Percentiles rank a stretch among this genome's conserved stretches.
Evolutionary conservation across 2,113 vertebrate genomes (phyloP).

Genomic region (Ursus arctos): DNA sequence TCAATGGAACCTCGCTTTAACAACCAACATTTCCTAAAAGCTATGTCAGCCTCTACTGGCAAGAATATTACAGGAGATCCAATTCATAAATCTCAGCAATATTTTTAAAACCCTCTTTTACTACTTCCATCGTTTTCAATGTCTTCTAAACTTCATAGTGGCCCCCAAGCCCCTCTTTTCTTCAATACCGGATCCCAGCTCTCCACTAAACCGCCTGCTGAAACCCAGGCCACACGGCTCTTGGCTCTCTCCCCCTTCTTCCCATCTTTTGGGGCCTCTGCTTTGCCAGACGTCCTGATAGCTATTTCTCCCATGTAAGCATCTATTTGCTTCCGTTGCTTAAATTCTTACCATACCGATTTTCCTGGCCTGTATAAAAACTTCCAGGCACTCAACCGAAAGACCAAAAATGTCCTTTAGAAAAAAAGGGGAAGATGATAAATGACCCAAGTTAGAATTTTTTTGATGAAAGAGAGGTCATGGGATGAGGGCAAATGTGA

Average conservation of each 20-base stretch:
- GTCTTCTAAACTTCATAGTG: background rate
- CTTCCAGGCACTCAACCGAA: background rate
- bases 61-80: background rate
- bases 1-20: background rate
- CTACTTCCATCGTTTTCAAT: background rate
- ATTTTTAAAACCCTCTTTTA: constrained; percentile 45
- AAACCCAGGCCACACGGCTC: background rate
- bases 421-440: background rate
- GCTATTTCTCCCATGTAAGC: background rate
- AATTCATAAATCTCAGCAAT: background rate
- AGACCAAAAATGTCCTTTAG: background rate
- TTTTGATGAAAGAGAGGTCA: background rate
- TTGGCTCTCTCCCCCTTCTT: background rate
- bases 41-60: background rate
- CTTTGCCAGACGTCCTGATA: background rate
- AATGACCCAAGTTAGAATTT: background rate
- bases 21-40: background rate
- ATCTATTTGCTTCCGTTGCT: background rate
- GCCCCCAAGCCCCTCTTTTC: background rate
- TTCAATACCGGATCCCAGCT: background rate
- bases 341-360: background rate
- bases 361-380: background rate
- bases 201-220: background rate
- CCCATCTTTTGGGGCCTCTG: background rate
- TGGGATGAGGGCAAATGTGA: background rate